phyloP scores from a whole-genome alignment of 2,888 invertebrate genomes.

The Epiblema foenella region DNA sequence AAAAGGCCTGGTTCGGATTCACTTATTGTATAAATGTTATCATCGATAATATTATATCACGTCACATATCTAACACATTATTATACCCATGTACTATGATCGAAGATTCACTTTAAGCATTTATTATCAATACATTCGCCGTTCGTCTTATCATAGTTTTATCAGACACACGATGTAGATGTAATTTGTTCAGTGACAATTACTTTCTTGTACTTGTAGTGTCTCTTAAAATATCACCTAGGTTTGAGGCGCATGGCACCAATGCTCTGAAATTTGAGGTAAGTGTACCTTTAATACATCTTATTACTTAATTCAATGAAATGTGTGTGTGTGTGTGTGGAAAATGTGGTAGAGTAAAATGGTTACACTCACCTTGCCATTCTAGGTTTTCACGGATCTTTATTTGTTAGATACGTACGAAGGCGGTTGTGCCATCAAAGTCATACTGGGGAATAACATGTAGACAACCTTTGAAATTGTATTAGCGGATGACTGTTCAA shows the following conservation, averaged over 20 bases:
- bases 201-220: slow-evolving; percentile 46
- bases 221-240: slow-evolving; percentile 15
- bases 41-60: background rate
- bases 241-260: slow-evolving; percentile 28
- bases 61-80: slow-evolving; percentile 45
- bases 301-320: background rate
- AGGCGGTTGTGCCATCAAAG: background rate
- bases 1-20: too few species aligned
- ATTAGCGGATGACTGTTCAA: too few species aligned
- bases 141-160: slow-evolving; percentile 61
- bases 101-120: background rate
- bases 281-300: slow-evolving; percentile 10
- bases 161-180: slow-evolving; percentile 53
- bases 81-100: background rate
- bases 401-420: background rate
- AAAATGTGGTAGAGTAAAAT: background rate
- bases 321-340: background rate
- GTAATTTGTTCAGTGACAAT: slow-evolving; percentile 55
- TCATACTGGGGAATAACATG: background rate
- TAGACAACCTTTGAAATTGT: too few species aligned
- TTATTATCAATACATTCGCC: slow-evolving; percentile 13
- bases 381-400: background rate
- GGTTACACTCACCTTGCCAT: background rate
- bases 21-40: too few species aligned
- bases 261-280: slow-evolving; percentile 26